These are phyloP conservation scores for Notarius quadriscutis DNA, from an alignment of 2,113 vertebrate species.

Conservation along the genomic window DNA sequence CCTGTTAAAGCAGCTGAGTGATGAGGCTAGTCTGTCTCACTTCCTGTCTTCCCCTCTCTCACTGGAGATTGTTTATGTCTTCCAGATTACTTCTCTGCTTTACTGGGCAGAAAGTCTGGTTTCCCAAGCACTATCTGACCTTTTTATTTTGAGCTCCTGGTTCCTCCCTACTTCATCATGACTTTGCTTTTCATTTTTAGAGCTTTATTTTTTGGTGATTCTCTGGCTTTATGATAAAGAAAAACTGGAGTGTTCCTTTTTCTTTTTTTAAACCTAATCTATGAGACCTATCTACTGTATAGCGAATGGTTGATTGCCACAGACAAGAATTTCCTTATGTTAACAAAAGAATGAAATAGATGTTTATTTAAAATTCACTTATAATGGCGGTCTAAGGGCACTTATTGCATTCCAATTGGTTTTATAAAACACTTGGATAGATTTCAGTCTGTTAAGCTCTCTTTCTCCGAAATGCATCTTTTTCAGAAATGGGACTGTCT, in stretches of 20 bases:
- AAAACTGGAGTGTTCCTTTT: not conserved
- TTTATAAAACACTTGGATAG: not conserved
- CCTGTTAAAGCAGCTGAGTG: conserved; percentile 3
- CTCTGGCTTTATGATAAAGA: not conserved
- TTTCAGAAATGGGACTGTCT: not conserved
- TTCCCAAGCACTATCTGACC: conserved; percentile 15
- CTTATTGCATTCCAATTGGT: not conserved
- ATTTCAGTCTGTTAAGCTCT: not conserved
- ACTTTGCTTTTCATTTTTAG: not conserved
- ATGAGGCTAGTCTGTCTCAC: not conserved
- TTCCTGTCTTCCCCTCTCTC: conserved; percentile 1
- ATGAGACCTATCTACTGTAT: not conserved
- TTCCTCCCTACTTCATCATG: not conserved
- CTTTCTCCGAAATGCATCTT: not conserved
- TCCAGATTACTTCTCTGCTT: conserved; percentile 4
- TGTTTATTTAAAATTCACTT: not conserved
- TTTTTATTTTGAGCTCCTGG: not conserved
- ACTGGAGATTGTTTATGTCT: conserved; percentile 1
- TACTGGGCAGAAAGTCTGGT: not conserved
- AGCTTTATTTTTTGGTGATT: not conserved
- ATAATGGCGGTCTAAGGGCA: not conserved
- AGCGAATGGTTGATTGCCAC: not conserved
- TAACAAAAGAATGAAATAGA: not conserved
- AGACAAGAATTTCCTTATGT: not conserved
- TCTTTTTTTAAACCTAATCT: not conserved